Conservation (phyloP, 1,140 invertebrate genomes). For the Ectropis grisescens region DNA sequence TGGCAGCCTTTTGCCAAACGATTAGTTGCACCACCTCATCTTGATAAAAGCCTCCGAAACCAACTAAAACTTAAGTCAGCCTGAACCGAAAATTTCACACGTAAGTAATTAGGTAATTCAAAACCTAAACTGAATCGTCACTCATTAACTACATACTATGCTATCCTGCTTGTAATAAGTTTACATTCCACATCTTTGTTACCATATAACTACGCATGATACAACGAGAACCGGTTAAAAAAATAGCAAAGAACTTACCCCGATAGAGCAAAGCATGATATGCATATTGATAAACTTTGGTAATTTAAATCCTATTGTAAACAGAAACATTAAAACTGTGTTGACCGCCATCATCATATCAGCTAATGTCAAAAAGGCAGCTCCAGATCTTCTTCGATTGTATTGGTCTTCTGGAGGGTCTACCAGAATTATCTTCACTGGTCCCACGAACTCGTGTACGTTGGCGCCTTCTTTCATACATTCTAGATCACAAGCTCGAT, state of each 20-base stretch:
- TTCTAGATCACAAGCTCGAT: slow-evolving; percentile 27
- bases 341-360: slow-evolving; percentile 25
- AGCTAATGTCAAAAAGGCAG: slow-evolving; percentile 21
- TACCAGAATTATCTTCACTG: slow-evolving; percentile 42
- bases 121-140: too few relatives aligned
- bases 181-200: too few relatives aligned
- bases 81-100: too few relatives aligned
- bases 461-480: slow-evolving; percentile 16
- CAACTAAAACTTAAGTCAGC: too few relatives aligned
- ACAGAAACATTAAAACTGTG: slow-evolving; percentile 20
- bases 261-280: slow-evolving; percentile 32
- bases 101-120: too few relatives aligned
- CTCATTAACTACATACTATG: too few relatives aligned
- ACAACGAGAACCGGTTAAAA: too few relatives aligned
- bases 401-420: slow-evolving; percentile 22
- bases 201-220: too few relatives aligned
- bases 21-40: too few relatives aligned
- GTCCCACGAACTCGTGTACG: slow-evolving; percentile 32
- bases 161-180: too few relatives aligned
- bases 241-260: slow-evolving; percentile 32
- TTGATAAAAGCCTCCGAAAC: too few relatives aligned
- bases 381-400: slow-evolving; percentile 12
- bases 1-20: too few relatives aligned
- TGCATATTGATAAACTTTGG: slow-evolving; percentile 17
- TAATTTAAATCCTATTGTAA: slow-evolving; percentile 15